Base-by-base conservation (phyloP, 2,113 vertebrate genomes). In the Baryphthengus martii region DNA sequence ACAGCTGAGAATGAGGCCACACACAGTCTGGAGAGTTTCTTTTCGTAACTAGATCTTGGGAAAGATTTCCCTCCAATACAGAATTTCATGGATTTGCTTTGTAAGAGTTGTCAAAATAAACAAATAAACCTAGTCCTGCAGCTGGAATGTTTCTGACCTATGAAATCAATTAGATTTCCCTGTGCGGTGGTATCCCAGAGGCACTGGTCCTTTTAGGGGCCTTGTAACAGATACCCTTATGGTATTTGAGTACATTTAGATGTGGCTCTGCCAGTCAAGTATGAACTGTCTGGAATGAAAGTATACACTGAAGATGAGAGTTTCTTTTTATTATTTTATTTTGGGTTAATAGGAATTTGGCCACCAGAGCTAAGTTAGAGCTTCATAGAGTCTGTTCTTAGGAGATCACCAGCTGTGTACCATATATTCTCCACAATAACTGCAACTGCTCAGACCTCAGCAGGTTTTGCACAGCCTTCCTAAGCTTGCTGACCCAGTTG, bases 1-100 rank as follows among this genome's bases (percentile, higher is more conserved):
- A 72, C 92, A 96, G 93, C 92, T 96, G 95, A 91, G 95, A 94
- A 94, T 74, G 88, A 86, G 96, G 61, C 95, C 95, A 96, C 90
- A 96, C 95, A 93, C 94, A 96, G 90, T 71, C 67, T 84, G 61
- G 24, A 85, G 77, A 66, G 76, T 66, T 92, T 90, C 88, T 95
- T 92, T 94, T 95, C 6, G n/a, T 94, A 94, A 92, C 92, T 93
- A 88, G 92, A 92, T 88, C 95, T 95, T 96, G 93, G 76, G 93
- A 95, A 97, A 96, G 72, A 90, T 92, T 93, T 94, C 61, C 26
- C 61, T 94, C 78, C 82, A 95, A 61, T 56, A 45, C 42, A 95
- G 47, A 94, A 96, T 96, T 95, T 96, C 75, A 94, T 86, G 92
- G 90, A 84, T 92, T 93, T 93, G 49, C 47, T 96, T 93, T 92